Percentiles rank a stretch among this genome's conserved stretches.
Evolutionary conservation across 2,113 vertebrate genomes (phyloP).

Genomic region (human): GRCh38 chr1:195840501-195841000

Average conservation of each 20-base stretch:
- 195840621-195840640: background rate
- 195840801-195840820: background rate
- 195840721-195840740: background rate
- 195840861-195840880: background rate
- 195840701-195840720: background rate
- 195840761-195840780: background rate
- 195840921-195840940: too few species aligned
- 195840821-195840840: background rate
- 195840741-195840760: background rate
- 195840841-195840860: background rate
- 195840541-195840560: background rate
- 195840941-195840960: too few species aligned
- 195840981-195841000: too few species aligned
- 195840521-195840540: background rate
- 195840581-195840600: background rate
- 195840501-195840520: background rate
- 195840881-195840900: background rate
- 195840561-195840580: background rate
- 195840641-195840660: background rate
- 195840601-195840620: background rate
- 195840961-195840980: too few species aligned
- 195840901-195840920: too few species aligned
- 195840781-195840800: background rate
- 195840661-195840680: background rate
- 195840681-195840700: background rate